These are phyloP conservation scores for Habrosyne pyritoides DNA, from an alignment of 2,888 invertebrate species.

Conservation along the genomic window DNA sequence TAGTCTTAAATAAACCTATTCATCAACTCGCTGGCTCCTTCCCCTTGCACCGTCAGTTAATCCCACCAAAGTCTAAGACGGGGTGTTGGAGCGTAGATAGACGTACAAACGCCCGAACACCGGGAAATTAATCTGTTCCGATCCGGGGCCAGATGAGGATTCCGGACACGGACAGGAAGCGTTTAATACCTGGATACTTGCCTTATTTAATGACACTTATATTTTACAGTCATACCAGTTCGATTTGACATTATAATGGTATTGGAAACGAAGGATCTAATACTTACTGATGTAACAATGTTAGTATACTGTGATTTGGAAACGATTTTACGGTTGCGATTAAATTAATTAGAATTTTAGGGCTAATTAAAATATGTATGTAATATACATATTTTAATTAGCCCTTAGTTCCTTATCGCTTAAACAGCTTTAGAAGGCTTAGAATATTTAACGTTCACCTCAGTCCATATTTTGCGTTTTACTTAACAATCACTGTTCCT, in stretches of 20 bases:
- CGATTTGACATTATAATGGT: neutral
- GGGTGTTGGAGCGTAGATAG: conserved; percentile 23
- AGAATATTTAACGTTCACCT: too few species aligned
- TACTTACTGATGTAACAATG: too few species aligned
- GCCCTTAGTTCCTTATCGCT: too few species aligned
- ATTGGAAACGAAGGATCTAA: neutral
- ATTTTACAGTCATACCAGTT: neutral
- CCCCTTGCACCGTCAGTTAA: neutral
- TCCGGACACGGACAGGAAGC: conserved; percentile 5
- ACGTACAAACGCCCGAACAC: conserved; percentile 22
- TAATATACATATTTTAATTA: too few species aligned
- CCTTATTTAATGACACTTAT: neutral
- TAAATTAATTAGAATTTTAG: too few species aligned
- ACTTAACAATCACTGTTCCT: too few species aligned
- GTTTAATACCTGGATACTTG: conserved; percentile 15
- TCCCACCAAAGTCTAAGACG: conserved; percentile 1
- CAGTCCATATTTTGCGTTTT: too few species aligned
- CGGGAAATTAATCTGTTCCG: conserved; percentile 25
- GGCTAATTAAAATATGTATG: too few species aligned
- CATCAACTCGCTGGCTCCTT: neutral
- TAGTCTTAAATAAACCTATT: neutral
- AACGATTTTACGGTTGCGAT: too few species aligned
- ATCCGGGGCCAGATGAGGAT: neutral
- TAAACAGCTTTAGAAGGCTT: too few species aligned
- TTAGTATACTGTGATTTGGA: too few species aligned